Percentiles rank a stretch among this genome's conserved stretches.
These are phyloP conservation scores for Rhysida immarginata DNA, from an alignment of 1,140 invertebrate species.

Conservation along the genomic window DNA sequence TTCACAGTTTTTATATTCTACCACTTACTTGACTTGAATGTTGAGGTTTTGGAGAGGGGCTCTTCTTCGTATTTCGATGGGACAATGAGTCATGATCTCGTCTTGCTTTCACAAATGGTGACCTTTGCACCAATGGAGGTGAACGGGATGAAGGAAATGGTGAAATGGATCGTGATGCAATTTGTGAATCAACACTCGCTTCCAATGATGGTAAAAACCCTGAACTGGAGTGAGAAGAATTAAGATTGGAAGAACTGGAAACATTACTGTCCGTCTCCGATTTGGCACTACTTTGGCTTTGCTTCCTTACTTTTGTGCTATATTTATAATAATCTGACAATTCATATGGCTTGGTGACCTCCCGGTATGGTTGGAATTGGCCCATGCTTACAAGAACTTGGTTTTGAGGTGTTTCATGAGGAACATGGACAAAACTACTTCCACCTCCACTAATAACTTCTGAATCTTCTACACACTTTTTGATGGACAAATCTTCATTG, in stretches of 20 bases:
- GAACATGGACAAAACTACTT: conserved; percentile 23
- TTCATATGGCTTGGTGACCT: conserved; percentile 89
- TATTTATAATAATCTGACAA: conserved; percentile 97
- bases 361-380: conserved; percentile 77
- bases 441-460: conserved; percentile 12
- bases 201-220: neutral
- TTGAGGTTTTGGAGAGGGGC: neutral
- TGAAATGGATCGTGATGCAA: neutral
- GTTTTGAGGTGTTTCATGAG: conserved; percentile 55
- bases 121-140: neutral
- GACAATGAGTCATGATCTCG: neutral
- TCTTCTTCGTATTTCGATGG: neutral
- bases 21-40: neutral
- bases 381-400: conserved; percentile 69
- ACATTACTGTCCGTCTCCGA: neutral
- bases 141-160: neutral
- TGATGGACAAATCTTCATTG: conserved; percentile 12
- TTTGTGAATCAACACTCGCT: neutral
- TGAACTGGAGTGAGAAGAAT: neutral
- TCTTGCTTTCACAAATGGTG: neutral
- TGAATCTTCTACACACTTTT: conserved; percentile 5
- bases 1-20: too few relatives aligned
- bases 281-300: conserved; percentile 21
- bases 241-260: neutral
- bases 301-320: conserved; percentile 72